Percentiles rank a stretch among this genome's conserved stretches.
Conservation (phyloP, 1,140 invertebrate genomes). For the Aethina tumida region DNA sequence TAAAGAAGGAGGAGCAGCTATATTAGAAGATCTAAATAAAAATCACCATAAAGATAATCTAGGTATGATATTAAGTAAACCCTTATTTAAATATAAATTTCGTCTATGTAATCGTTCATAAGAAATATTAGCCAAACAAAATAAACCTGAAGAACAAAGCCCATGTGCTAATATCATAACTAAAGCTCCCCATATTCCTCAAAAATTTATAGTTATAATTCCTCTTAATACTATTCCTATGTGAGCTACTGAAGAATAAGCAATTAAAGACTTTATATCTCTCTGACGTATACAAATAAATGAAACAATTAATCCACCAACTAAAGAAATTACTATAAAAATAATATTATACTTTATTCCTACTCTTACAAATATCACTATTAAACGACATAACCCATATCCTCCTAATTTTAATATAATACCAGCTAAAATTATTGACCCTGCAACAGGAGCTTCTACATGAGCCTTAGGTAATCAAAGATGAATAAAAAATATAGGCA, state of each 20-base stretch:
- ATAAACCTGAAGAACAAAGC: constrained; percentile 55
- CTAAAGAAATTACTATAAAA: constrained; percentile 42
- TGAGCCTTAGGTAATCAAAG: constrained; percentile 62
- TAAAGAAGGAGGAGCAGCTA: constrained; percentile 37
- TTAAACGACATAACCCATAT: constrained; percentile 48
- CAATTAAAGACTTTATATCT: constrained; percentile 50
- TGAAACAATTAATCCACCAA: constrained; percentile 44
- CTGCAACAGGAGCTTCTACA: constrained; percentile 59
- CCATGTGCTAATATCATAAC: constrained; percentile 53
- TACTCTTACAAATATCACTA: constrained; percentile 36
- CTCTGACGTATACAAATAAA: constrained; percentile 50
- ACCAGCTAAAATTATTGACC: constrained; percentile 61
- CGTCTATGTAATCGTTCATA: constrained; percentile 46
- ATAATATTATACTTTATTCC: constrained; percentile 39
- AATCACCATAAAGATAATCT: constrained; percentile 48
- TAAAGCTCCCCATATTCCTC: constrained; percentile 40
- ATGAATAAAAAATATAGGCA: constrained; percentile 59
- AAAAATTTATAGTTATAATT: constrained; percentile 37
- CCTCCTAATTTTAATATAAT: constrained; percentile 58
- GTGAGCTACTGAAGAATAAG: constrained; percentile 53
- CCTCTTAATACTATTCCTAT: constrained; percentile 44
- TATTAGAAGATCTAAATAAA: constrained; percentile 44
- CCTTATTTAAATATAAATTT: constrained; percentile 39
- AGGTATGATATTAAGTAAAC: constrained; percentile 39
- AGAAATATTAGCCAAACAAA: constrained; percentile 54